Percentiles rank a stretch among this genome's conserved stretches.
These are phyloP conservation scores for Lepidostoma basale DNA, from an alignment of 1,140 invertebrate species.

Conservation along the genomic window DNA sequence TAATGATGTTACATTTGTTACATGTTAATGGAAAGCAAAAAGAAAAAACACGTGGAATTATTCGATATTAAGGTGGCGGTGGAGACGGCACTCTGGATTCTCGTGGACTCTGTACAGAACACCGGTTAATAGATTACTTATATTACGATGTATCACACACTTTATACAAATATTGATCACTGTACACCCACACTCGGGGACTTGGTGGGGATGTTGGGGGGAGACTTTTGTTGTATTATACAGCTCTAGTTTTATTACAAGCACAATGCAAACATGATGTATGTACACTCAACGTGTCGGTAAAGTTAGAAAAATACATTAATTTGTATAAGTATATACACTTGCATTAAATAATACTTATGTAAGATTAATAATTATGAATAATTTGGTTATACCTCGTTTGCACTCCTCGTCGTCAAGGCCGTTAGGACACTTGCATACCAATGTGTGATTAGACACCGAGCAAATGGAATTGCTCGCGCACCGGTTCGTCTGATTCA, in stretches of 20 bases:
- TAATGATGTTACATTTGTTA: slow-evolving; percentile 54
- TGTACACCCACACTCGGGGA: neutral
- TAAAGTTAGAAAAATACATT: slow-evolving; percentile 18
- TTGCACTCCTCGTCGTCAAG: slow-evolving; percentile 53
- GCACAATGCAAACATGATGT: slow-evolving; percentile 39
- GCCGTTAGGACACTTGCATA: slow-evolving; percentile 70
- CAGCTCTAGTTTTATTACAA: slow-evolving; percentile 43
- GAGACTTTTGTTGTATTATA: slow-evolving; percentile 43
- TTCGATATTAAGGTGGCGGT: neutral
- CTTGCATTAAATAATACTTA: slow-evolving; percentile 10
- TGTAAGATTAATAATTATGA: slow-evolving; percentile 40
- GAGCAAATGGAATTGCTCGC: slow-evolving; percentile 71
- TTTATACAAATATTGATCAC: slow-evolving; percentile 12
- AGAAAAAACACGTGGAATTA: slow-evolving; percentile 7
- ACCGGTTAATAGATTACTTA: neutral
- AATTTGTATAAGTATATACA: slow-evolving; percentile 21
- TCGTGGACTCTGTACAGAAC: slow-evolving; percentile 3
- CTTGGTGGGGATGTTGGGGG: neutral
- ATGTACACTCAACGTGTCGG: slow-evolving; percentile 31
- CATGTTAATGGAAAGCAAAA: slow-evolving; percentile 22
- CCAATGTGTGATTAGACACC: slow-evolving; percentile 71
- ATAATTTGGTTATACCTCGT: slow-evolving; percentile 57
- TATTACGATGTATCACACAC: neutral
- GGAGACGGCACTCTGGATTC: slow-evolving; percentile 18
- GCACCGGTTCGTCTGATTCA: slow-evolving; percentile 65